Conservation (phyloP, 2,797 vertebrate genomes). For the Pangasius djambal region DNA sequence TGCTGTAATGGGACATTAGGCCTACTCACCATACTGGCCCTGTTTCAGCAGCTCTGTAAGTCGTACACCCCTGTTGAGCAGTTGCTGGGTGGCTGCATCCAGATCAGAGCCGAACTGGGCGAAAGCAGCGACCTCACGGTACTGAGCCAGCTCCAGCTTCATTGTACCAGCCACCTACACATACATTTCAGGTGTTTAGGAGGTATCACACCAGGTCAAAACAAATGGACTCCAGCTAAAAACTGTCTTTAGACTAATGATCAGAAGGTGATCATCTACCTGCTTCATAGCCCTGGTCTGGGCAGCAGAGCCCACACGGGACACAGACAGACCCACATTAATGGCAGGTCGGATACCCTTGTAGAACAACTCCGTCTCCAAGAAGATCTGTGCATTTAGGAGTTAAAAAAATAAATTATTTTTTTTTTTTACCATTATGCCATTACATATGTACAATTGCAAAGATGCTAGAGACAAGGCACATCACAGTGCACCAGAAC, state of each 20-base stretch:
- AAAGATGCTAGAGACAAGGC: neutral
- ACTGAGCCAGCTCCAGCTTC: constrained; percentile 97
- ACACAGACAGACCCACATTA: constrained; percentile 98
- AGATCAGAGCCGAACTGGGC: constrained; percentile 97
- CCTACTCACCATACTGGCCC: constrained; percentile 88
- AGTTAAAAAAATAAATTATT: neutral
- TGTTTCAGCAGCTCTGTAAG: constrained; percentile 97
- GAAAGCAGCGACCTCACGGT: constrained; percentile 95
- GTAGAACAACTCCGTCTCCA: constrained; percentile 99
- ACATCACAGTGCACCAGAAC: neutral
- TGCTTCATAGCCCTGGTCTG: constrained; percentile 99
- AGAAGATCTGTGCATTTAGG: constrained; percentile 84
- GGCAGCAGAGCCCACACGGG: constrained; percentile 96
- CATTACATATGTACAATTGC: neutral
- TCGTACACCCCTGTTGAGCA: constrained; percentile 94
- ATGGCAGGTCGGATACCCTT: constrained; percentile 98
- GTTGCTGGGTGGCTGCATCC: constrained; percentile 96
- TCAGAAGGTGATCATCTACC: constrained; percentile 67
- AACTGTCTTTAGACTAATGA: neutral
- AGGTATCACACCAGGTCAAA: neutral
- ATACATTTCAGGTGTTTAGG: neutral
- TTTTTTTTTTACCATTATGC: neutral
- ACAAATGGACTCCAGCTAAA: neutral
- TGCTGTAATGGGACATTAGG: neutral
- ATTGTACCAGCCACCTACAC: constrained; percentile 95